Percentiles rank a stretch among this genome's conserved stretches.
phyloP scores from a whole-genome alignment of 2,113 vertebrate species.

The Salvelinus fontinalis region DNA sequence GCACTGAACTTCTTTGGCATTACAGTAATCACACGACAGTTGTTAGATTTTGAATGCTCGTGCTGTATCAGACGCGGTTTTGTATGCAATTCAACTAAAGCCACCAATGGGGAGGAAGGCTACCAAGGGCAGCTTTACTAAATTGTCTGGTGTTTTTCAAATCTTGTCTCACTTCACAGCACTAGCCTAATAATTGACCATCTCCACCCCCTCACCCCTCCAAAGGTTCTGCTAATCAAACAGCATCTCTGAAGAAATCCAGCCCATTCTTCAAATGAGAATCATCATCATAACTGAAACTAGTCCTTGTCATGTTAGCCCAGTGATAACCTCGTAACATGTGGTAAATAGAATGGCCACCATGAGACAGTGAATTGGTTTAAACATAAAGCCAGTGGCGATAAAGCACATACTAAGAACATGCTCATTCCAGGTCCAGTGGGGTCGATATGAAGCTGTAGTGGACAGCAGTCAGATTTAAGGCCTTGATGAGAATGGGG shows the following conservation, averaged over 20 bases:
- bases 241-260: neutral
- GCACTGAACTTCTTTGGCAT: too few species aligned
- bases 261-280: neutral
- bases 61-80: too few species aligned
- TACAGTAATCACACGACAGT: too few species aligned
- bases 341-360: neutral
- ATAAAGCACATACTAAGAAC: slow-evolving; percentile 18
- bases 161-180: neutral
- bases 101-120: too few species aligned
- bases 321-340: neutral
- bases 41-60: too few species aligned
- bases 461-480: slow-evolving; percentile 11
- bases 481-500: slow-evolving; percentile 21
- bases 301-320: neutral
- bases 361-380: slow-evolving; percentile 6
- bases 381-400: slow-evolving; percentile 13
- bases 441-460: slow-evolving; percentile 16
- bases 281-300: neutral
- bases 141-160: too few species aligned
- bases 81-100: neutral
- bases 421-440: slow-evolving; percentile 10
- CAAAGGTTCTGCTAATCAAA: neutral
- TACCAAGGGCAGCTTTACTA: too few species aligned
- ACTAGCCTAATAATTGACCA: neutral
- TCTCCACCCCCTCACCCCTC: neutral